phyloP scores from a whole-genome alignment of 2,888 invertebrate species.

The Aproaerema taeniolella region DNA sequence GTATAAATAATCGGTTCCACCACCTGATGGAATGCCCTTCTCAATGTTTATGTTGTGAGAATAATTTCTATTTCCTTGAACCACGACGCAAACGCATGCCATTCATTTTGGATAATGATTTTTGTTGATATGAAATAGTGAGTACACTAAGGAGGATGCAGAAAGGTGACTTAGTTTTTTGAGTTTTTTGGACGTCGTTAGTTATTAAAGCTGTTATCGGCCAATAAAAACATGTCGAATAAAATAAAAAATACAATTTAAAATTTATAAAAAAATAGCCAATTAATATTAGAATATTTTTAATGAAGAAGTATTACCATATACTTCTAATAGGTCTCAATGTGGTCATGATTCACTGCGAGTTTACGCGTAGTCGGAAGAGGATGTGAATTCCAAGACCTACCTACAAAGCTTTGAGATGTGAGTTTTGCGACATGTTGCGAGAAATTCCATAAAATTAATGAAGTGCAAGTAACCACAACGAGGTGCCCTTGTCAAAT shows the following conservation, averaged over 20 bases:
- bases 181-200: too few species aligned
- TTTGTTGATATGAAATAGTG: too few species aligned
- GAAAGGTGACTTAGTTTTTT: too few species aligned
- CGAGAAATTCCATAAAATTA: slow-evolving; percentile 43
- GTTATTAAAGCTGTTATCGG: too few species aligned
- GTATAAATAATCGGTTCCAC: slow-evolving; percentile 54
- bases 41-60: slow-evolving; percentile 39
- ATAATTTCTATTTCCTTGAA: slow-evolving; percentile 35
- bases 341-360: slow-evolving; percentile 27
- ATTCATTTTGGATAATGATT: slow-evolving; percentile 23
- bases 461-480: slow-evolving; percentile 51
- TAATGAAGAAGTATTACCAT: too few species aligned
- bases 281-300: too few species aligned
- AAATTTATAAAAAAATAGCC: too few species aligned
- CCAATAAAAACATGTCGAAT: too few species aligned
- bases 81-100: slow-evolving; percentile 23
- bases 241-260: too few species aligned
- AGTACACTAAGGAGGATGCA: too few species aligned
- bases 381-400: slow-evolving; percentile 26
- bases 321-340: slow-evolving; percentile 27
- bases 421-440: too few species aligned
- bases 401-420: too few species aligned
- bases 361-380: slow-evolving; percentile 20
- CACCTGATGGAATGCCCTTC: slow-evolving; percentile 44
- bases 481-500: slow-evolving; percentile 50